A percentile compares a stretch with the other conserved stretches of the same genome.
Conservation (phyloP, 2,113 vertebrate genomes). For the Tachycineta bicolor region DNA sequence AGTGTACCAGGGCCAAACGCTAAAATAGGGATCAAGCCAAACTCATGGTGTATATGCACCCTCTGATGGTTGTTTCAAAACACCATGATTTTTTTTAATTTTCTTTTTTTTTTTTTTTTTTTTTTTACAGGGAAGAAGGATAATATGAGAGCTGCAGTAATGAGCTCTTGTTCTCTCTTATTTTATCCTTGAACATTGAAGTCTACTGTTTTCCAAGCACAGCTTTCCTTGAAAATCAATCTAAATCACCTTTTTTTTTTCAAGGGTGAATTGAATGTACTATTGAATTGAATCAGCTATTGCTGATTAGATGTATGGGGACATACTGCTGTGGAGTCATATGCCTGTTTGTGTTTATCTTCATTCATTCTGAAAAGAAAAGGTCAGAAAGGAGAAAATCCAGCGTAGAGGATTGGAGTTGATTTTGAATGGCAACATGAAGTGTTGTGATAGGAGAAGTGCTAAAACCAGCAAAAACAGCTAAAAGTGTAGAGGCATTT, state of each 20-base stretch:
- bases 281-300: no score
- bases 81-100: not conserved
- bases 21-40: not conserved
- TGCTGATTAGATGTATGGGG: not conserved
- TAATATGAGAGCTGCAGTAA: not conserved
- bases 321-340: not conserved
- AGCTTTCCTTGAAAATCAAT: not conserved
- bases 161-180: not conserved
- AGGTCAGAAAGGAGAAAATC: conserved; percentile 7
- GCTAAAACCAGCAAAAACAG: not conserved
- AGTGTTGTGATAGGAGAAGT: not conserved
- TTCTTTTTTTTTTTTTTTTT: no score
- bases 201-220: not conserved
- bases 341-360: not conserved
- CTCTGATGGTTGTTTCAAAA: conserved; percentile 40
- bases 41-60: conserved; percentile 24
- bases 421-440: conserved; percentile 6
- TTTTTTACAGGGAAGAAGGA: not conserved
- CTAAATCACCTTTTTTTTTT: not conserved
- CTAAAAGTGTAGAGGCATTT: conserved; percentile 6
- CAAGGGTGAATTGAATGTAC: not conserved
- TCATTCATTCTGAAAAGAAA: not conserved
- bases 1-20: not conserved
- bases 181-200: not conserved
- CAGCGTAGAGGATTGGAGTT: not conserved